Conservation (phyloP, 1,140 invertebrate genomes). For the Chironomus striatipennis region DNA sequence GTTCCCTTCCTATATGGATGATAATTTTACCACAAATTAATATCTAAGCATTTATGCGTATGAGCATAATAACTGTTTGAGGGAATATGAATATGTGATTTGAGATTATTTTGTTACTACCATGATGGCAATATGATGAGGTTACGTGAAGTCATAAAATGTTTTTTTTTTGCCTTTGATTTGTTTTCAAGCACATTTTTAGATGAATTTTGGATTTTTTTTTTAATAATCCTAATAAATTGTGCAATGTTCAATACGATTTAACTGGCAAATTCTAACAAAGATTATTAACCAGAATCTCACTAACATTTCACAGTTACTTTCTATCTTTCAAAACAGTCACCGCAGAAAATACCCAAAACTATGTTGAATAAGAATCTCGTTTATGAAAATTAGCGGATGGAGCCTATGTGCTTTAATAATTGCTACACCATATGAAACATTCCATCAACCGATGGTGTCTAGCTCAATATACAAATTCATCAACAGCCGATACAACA, state of each 20-base stretch:
- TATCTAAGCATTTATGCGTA: not conserved
- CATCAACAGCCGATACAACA: not conserved
- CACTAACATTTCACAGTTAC: too few relatives aligned
- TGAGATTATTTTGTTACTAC: not conserved
- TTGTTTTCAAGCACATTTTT: not conserved
- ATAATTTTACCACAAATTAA: not conserved
- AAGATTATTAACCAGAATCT: too few relatives aligned
- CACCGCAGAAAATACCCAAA: not conserved
- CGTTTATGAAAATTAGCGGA: slow-evolving; percentile 8
- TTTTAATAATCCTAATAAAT: too few relatives aligned
- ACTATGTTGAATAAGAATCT: not conserved
- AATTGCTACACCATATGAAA: not conserved
- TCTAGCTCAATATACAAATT: not conserved
- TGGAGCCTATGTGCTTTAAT: slow-evolving; percentile 5
- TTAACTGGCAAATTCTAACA: too few relatives aligned
- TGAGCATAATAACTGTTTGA: not conserved
- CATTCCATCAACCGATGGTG: not conserved
- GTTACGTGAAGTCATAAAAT: not conserved
- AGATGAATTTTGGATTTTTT: not conserved
- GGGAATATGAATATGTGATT: not conserved
- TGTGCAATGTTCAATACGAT: too few relatives aligned
- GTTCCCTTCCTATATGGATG: too few relatives aligned
- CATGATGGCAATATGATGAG: too few relatives aligned
- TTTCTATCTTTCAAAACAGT: not conserved
- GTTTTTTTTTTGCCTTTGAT: not conserved